A percentile compares a stretch with the other conserved stretches of the same genome.
These are phyloP conservation scores for Drosophila kohkoa DNA, from an alignment of 1,140 invertebrate genomes.

Conservation along the genomic window DNA sequence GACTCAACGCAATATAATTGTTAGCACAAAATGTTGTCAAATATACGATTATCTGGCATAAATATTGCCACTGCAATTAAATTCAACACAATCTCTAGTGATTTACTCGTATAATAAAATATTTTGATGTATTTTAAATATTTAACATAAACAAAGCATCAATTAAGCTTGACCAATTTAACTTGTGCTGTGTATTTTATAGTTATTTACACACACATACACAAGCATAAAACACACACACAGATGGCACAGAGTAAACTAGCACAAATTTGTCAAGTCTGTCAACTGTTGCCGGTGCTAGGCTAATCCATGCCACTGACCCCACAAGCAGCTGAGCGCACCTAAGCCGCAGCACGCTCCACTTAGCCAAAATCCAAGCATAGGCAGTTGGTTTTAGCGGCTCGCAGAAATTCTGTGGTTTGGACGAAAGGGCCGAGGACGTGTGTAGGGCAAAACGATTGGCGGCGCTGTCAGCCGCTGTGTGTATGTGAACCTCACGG, in stretches of 20 bases:
- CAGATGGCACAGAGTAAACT: conserved; percentile 25
- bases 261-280: conserved; percentile 64
- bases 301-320: conserved; percentile 58
- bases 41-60: conserved; percentile 16
- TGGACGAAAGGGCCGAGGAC: neutral
- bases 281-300: conserved; percentile 64
- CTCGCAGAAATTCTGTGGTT: conserved; percentile 59
- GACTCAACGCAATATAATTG: conserved; percentile 6
- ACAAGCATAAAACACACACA: conserved; percentile 9
- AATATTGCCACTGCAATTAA: conserved; percentile 6
- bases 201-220: conserved; percentile 44
- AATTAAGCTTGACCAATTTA: conserved; percentile 50
- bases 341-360: conserved; percentile 79
- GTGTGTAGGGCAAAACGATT: conserved; percentile 18
- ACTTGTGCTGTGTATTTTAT: conserved; percentile 33
- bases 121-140: conserved; percentile 48
- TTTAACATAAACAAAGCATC: conserved; percentile 45
- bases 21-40: conserved; percentile 11
- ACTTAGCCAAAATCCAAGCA: conserved; percentile 68
- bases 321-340: conserved; percentile 72
- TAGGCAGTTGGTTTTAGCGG: conserved; percentile 61
- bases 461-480: conserved; percentile 42
- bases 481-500: conserved; percentile 54
- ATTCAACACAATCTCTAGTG: conserved; percentile 11
- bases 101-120: conserved; percentile 35